phyloP scores from a whole-genome alignment of 2,113 vertebrate genomes.

The Chloropsis cyanopogon region DNA sequence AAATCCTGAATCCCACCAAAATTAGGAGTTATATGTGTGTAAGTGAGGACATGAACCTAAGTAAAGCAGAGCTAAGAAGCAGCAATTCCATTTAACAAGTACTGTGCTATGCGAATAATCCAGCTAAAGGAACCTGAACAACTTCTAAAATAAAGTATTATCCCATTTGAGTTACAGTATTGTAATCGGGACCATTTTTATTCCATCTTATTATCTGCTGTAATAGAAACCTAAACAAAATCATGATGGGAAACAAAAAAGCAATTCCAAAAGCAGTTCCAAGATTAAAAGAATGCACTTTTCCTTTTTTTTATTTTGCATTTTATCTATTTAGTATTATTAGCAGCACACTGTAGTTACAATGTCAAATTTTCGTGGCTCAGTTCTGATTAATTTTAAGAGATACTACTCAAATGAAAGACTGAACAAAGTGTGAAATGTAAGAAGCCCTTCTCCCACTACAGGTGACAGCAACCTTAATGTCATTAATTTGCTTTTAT shows the following conservation, averaged over 20 bases:
- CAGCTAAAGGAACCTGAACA: background rate
- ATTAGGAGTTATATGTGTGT: background rate
- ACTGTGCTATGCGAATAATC: background rate
- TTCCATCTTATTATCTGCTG: background rate
- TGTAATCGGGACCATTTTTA: background rate
- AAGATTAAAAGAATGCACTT: background rate
- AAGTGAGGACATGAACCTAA: background rate
- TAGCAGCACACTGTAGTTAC: background rate
- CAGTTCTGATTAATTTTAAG: background rate
- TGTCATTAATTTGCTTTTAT: background rate
- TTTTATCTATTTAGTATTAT: background rate
- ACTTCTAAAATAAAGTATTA: background rate
- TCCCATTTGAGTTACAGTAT: background rate
- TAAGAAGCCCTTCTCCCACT: background rate
- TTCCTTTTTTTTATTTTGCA: background rate
- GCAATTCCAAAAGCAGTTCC: background rate
- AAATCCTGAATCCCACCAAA: background rate
- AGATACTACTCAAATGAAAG: background rate
- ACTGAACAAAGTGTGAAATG: background rate
- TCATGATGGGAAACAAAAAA: background rate
- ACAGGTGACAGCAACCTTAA: background rate
- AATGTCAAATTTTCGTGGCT: background rate
- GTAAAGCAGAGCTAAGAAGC: background rate
- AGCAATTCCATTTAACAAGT: background rate
- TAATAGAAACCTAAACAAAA: background rate